Conservation (phyloP, 1,140 invertebrate species). For the Eupeodes corollae region DNA sequence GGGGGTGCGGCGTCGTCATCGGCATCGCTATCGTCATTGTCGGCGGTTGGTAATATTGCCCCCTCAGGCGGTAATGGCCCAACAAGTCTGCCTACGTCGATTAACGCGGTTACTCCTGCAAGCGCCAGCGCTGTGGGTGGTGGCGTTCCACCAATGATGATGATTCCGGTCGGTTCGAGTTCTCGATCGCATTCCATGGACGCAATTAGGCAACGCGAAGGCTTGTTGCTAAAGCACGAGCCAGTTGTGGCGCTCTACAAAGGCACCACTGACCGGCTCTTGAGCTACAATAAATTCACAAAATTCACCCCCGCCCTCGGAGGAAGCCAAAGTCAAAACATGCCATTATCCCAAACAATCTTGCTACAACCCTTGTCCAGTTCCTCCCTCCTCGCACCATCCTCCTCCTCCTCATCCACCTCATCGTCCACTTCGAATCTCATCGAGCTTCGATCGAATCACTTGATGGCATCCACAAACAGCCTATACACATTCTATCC, state of each 20-base stretch:
- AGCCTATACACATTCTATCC: constrained; percentile 36
- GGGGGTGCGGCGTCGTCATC: background rate
- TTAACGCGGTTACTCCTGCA: too few species aligned
- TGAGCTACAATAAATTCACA: too few species aligned
- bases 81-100: too few species aligned
- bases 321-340: too few species aligned
- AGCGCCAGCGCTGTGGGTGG: too few species aligned
- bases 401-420: constrained; percentile 15
- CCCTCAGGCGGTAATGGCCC: too few species aligned
- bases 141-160: background rate
- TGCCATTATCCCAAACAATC: constrained; percentile 12
- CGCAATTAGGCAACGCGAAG: background rate
- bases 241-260: too few species aligned
- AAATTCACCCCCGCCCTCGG: constrained; percentile 4
- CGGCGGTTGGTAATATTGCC: too few species aligned
- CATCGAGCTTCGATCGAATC: constrained; percentile 11
- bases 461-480: constrained; percentile 17
- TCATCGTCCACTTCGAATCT: constrained; percentile 4
- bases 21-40: background rate
- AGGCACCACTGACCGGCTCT: too few species aligned
- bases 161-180: background rate
- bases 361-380: constrained; percentile 32
- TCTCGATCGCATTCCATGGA: constrained; percentile 5
- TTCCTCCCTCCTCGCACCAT: constrained; percentile 17
- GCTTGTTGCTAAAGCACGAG: too few species aligned